Percentiles rank a stretch among this genome's conserved stretches.
Evolutionary conservation across 2,113 vertebrate genomes (phyloP).

Genomic region (Corythornis vintsioides): DNA sequence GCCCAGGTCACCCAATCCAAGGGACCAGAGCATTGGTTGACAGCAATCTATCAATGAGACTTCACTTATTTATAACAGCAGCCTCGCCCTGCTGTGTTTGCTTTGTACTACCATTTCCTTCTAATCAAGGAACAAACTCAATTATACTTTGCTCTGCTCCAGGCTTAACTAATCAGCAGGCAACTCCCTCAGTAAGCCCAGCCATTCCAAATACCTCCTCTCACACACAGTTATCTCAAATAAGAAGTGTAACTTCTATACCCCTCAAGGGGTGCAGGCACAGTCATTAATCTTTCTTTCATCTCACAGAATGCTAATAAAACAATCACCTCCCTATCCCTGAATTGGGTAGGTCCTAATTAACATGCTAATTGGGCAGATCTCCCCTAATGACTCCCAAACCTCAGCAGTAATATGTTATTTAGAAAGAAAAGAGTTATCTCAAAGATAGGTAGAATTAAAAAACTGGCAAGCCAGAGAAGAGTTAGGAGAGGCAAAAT

Average conservation of each 20-base stretch:
- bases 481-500: not conserved
- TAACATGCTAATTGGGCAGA: slow-evolving; percentile 68
- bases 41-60: accelerated
- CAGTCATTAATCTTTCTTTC: slow-evolving; percentile 63
- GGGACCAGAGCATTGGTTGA: not conserved
- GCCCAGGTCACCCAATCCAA: accelerated
- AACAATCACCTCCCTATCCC: slow-evolving; percentile 50
- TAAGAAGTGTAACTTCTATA: slow-evolving; percentile 7
- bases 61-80: not conserved
- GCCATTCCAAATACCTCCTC: slow-evolving; percentile 6
- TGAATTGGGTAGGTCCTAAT: slow-evolving; percentile 52
- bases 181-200: slow-evolving; percentile 9
- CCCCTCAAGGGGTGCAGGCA: slow-evolving; percentile 32
- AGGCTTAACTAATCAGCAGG: slow-evolving; percentile 24
- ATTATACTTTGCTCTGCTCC: slow-evolving; percentile 33
- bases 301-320: slow-evolving; percentile 55
- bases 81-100: not conserved
- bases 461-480: not conserved
- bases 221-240: not conserved
- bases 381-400: slow-evolving; percentile 63
- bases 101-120: not conserved
- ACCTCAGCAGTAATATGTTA: slow-evolving; percentile 57
- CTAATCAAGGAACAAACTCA: slow-evolving; percentile 58
- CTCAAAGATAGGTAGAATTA: slow-evolving; percentile 27
- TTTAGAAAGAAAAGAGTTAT: slow-evolving; percentile 61